Evolutionary conservation across 2,797 vertebrate genomes (phyloP).

Genomic region (Liasis olivaceus): DNA sequence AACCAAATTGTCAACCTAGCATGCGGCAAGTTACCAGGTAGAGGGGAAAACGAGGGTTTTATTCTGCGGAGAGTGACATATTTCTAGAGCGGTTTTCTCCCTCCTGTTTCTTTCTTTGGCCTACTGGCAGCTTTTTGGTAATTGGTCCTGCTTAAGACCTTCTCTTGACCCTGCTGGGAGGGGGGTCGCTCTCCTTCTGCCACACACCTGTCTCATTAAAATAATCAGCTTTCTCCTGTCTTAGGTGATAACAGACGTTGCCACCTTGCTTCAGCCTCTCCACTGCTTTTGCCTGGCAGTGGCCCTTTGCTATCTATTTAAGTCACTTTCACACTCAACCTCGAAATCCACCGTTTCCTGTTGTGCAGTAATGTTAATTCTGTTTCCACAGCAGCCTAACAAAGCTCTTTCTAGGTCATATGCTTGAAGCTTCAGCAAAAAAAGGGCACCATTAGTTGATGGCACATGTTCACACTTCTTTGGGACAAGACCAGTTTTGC

Average conservation of each 20-base stretch:
- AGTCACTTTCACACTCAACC: neutral
- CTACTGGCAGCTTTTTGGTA: neutral
- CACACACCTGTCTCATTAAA: neutral
- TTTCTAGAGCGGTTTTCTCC: neutral
- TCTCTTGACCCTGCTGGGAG: neutral
- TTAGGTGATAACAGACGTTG: neutral
- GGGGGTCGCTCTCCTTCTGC: neutral
- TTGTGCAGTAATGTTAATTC: neutral
- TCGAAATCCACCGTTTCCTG: neutral
- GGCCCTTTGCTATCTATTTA: neutral
- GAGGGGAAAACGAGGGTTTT: neutral
- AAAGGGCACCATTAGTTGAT: neutral
- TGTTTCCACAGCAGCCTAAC: neutral
- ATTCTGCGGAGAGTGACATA: neutral
- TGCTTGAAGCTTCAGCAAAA: neutral
- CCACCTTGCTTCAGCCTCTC: neutral
- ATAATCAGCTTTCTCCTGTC: neutral
- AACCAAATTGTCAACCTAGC: neutral
- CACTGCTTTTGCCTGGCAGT: neutral
- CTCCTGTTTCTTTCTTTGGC: neutral
- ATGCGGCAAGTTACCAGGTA: neutral
- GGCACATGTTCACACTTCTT: neutral
- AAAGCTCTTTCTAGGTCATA: neutral
- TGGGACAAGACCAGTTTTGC: neutral
- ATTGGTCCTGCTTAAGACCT: neutral